These are phyloP conservation scores for Podarcis lilfordi DNA, from an alignment of 2,797 vertebrate species.

Conservation along the genomic window DNA sequence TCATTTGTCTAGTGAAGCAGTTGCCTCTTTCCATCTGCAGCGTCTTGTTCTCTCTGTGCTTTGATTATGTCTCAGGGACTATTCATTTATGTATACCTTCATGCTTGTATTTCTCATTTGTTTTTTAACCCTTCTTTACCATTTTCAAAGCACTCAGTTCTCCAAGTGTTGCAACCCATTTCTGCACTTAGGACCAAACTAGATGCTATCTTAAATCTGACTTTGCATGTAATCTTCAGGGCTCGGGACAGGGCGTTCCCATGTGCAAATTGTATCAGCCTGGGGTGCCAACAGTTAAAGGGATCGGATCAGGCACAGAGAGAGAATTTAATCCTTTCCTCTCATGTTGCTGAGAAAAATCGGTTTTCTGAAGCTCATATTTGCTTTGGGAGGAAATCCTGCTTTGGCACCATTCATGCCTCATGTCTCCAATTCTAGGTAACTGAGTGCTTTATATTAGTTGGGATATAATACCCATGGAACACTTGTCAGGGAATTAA, in stretches of 20 bases:
- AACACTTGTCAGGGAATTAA: background rate
- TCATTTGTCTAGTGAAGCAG: background rate
- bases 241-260: no score
- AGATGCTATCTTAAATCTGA: background rate
- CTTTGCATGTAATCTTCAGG: background rate
- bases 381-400: background rate
- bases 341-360: background rate
- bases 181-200: background rate
- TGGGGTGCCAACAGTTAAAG: background rate
- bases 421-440: background rate
- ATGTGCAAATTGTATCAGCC: background rate
- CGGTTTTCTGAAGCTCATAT: background rate
- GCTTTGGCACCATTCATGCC: no score
- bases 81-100: background rate
- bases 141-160: background rate
- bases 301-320: background rate
- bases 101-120: background rate
- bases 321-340: background rate
- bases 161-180: background rate
- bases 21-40: background rate
- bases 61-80: background rate
- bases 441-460: background rate
- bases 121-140: no score
- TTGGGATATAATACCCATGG: background rate
- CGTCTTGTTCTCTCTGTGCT: background rate